Conservation (phyloP, 2,113 vertebrate genomes). For the Acrocephalus arundinaceus region DNA sequence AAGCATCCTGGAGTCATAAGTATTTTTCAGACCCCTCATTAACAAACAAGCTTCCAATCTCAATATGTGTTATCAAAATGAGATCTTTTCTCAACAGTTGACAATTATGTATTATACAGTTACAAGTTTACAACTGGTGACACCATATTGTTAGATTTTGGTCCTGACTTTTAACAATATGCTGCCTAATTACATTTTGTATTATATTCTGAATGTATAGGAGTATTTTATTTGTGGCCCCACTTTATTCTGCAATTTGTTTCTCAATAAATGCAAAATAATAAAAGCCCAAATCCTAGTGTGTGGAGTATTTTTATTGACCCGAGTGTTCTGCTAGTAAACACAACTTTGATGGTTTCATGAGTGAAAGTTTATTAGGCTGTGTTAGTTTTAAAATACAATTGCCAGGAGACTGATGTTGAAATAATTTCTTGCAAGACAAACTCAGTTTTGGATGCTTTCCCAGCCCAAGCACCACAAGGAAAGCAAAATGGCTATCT, state of each 20-base stretch:
- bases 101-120: slow-evolving; percentile 74
- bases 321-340: slow-evolving; percentile 49
- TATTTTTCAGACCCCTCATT: slow-evolving; percentile 71
- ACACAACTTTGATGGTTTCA: slow-evolving; percentile 60
- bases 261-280: slow-evolving; percentile 73
- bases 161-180: slow-evolving; percentile 76
- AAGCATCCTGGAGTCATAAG: slow-evolving; percentile 70
- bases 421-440: slow-evolving; percentile 53
- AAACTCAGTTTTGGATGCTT: slow-evolving; percentile 33
- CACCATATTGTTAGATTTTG: slow-evolving; percentile 70
- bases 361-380: slow-evolving; percentile 63
- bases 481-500: slow-evolving; percentile 12
- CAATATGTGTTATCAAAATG: slow-evolving; percentile 78
- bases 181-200: slow-evolving; percentile 75
- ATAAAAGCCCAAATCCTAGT: slow-evolving; percentile 53
- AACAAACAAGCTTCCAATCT: slow-evolving; percentile 68
- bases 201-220: slow-evolving; percentile 59
- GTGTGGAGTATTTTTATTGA: slow-evolving; percentile 53
- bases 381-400: slow-evolving; percentile 58
- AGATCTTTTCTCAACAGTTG: slow-evolving; percentile 77
- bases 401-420: slow-evolving; percentile 26
- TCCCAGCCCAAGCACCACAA: slow-evolving; percentile 40
- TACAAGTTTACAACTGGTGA: slow-evolving; percentile 68
- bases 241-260: slow-evolving; percentile 72
- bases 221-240: slow-evolving; percentile 62